Conservation (phyloP, 2,797 vertebrate species). For the Pogonophryne albipinna region DNA sequence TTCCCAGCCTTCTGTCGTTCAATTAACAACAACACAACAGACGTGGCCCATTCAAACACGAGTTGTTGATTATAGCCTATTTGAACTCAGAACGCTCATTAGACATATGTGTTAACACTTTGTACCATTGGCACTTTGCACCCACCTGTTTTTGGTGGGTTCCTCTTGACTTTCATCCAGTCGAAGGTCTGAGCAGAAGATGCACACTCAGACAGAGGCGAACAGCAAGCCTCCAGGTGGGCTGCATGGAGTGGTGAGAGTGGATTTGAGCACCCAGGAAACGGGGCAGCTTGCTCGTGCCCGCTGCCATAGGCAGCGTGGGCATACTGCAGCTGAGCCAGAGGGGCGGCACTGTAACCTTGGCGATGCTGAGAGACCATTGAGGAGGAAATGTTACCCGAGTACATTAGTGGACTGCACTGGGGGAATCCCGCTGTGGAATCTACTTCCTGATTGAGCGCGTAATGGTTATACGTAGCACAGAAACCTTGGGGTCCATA, state of each 20-base stretch:
- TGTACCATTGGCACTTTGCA: constrained; percentile 33
- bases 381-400: constrained; percentile 92
- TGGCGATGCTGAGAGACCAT: constrained; percentile 91
- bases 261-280: constrained; percentile 88
- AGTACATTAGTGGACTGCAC: constrained; percentile 92
- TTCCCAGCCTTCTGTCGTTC: not conserved
- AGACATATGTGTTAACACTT: not conserved
- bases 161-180: constrained; percentile 99
- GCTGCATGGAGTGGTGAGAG: constrained; percentile 91
- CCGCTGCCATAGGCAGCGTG: constrained; percentile 91
- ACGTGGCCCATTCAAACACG: not conserved
- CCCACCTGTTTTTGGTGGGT: constrained; percentile 98
- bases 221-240: constrained; percentile 91
- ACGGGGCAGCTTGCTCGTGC: constrained; percentile 90
- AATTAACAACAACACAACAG: not conserved
- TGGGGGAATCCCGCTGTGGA: constrained; percentile 89
- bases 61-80: not conserved
- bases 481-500: constrained; percentile 93
- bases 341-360: constrained; percentile 87
- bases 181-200: constrained; percentile 95
- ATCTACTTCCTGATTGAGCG: constrained; percentile 93
- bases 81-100: not conserved
- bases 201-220: constrained; percentile 89
- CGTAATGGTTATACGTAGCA: constrained; percentile 90
- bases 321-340: constrained; percentile 90